Evolutionary conservation across 64 coral and sea anemone species (phyloP).

Genomic region (Stichodactyla helianthus): DNA sequence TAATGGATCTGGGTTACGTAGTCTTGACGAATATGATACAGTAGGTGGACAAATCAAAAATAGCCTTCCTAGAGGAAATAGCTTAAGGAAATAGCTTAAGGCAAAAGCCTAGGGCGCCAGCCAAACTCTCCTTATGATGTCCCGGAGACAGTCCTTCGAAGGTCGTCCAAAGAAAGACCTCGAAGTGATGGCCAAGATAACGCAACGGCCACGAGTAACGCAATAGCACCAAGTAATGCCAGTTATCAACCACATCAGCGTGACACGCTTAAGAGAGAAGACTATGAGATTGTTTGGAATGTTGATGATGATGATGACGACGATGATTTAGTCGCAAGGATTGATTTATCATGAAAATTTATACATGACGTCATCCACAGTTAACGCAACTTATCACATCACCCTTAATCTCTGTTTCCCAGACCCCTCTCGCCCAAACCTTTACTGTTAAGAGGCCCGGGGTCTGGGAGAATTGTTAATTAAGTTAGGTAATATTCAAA

Average conservation of each 20-base stretch:
- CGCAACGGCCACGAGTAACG: not conserved
- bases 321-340: not conserved
- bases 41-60: not conserved
- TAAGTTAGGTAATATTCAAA: no score
- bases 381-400: no score
- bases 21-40: not conserved
- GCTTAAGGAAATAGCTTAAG: not conserved
- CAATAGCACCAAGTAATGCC: not conserved
- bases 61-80: constrained; percentile 5
- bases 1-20: not conserved
- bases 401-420: no score
- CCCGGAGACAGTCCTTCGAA: not conserved
- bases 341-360: not conserved
- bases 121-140: not conserved
- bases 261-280: not conserved
- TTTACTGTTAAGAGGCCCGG: no score
- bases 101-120: not conserved
- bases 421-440: no score
- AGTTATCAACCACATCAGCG: not conserved
- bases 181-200: not conserved
- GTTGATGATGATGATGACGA: not conserved
- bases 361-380: no score
- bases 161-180: not conserved
- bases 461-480: no score
- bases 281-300: constrained; percentile 4